Evolutionary conservation across 2,113 vertebrate species (phyloP), one percentile per base, ranked within the genome.

Genomic region (Zosterops lateralis): DNA sequence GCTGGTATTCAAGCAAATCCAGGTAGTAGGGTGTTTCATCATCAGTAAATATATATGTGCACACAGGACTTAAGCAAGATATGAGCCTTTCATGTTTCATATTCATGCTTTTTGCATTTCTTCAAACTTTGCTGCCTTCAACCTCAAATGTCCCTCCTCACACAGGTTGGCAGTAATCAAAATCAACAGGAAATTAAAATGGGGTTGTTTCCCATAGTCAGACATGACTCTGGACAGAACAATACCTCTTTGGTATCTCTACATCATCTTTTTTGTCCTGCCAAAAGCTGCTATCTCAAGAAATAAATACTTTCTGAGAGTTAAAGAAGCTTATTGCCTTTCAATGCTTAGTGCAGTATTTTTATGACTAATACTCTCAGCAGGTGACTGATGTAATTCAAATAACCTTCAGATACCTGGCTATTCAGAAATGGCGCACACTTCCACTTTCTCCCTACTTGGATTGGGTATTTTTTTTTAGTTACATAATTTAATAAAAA

Each of bases 371-470:
- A 83, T 92, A n/a, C 32, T 80, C 34, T 50, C 48, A 82, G 56
- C 28, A 54, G 48, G 36, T 70, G 51, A 77, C 5, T 62, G 34
- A 54, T 87, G 42, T 77, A 14, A 65, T 87, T 89, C 78, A 90
- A 88, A 84, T 77, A 86, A 91, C 77, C 62, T 94, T 85, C 73
- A 54, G 40, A 68, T 65, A 65, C n/a, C 18, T 56, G 22, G 21
- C 42, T 75, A 38, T 48, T 88, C 57, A 87, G 71, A 73, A 88
- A 90, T 53, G 9, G 42, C 20, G 71, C 18, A 24, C 38, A 36
- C 34, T 90, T 77, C 16, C 16, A 57, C 32, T 73, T 67, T 32
- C 47, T 51, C 31, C 14, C 3, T 48, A 22, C 14, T 22, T 72
- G 31, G 21, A 56, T 36, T 64, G 16, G 12, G 4, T 19, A 28